A percentile compares a stretch with the other conserved stretches of the same genome.
phyloP scores from a whole-genome alignment of 92 coral and sea anemone species.

The Palythoa grandis region DNA sequence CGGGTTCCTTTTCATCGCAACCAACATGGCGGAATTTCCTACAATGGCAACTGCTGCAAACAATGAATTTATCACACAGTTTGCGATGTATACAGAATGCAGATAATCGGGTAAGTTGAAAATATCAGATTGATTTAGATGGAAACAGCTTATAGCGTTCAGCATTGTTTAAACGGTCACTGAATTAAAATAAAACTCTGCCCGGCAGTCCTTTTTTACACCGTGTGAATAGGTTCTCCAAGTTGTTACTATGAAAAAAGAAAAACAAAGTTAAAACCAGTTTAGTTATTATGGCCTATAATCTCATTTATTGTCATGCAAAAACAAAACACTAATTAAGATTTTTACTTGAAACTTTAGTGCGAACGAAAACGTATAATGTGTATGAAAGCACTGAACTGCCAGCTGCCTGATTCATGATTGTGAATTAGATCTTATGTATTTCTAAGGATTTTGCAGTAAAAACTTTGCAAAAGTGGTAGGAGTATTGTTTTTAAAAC shows the following conservation, averaged over 20 bases:
- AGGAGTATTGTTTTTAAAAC: too few species aligned
- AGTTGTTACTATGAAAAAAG: not conserved
- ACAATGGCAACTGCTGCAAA: constrained; percentile 46
- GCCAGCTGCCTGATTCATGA: too few species aligned
- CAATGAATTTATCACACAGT: constrained; percentile 48
- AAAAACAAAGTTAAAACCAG: not conserved
- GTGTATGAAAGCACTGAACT: too few species aligned
- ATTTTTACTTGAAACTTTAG: too few species aligned
- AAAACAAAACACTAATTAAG: too few species aligned
- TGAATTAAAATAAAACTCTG: not conserved
- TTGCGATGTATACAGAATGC: constrained; percentile 48
- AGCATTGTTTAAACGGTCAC: not conserved
- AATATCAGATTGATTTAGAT: not conserved
- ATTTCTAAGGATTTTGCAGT: too few species aligned
- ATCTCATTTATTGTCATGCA: too few species aligned
- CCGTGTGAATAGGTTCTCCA: not conserved
- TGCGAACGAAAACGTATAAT: too few species aligned
- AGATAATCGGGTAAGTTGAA: constrained; percentile 41
- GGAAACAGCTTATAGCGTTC: constrained; percentile 9
- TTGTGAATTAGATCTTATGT: too few species aligned
- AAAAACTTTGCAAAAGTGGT: too few species aligned
- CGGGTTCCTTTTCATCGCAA: constrained; percentile 42
- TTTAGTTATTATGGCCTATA: too few species aligned
- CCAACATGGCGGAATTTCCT: constrained; percentile 47
- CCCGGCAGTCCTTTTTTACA: not conserved